These are phyloP conservation scores for Agrotis clavis DNA, from an alignment of 2,888 invertebrate species.

Conservation along the genomic window DNA sequence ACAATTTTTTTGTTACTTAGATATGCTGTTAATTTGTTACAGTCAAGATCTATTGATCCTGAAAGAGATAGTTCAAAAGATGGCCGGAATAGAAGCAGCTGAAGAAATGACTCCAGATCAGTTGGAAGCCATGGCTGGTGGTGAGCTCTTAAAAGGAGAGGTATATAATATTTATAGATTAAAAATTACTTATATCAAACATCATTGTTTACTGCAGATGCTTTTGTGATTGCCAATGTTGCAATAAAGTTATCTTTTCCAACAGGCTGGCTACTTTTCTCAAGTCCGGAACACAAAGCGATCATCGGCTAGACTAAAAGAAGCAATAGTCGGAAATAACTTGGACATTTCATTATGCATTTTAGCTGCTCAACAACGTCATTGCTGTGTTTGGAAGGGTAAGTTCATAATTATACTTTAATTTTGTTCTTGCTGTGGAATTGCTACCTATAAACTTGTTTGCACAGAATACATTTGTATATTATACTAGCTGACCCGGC, in stretches of 20 bases:
- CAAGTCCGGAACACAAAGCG: constrained; percentile 99
- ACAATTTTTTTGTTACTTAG: neutral
- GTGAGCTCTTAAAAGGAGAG: constrained; percentile 98
- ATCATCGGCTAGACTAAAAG: constrained; percentile 98
- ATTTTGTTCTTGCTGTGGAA: neutral
- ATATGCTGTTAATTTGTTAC: constrained; percentile 53
- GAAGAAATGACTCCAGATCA: constrained; percentile 99
- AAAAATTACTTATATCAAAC: neutral
- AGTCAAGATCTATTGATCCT: constrained; percentile 97
- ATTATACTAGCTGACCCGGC: too few species aligned
- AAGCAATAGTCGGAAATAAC: constrained; percentile 98
- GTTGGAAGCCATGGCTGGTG: constrained; percentile 98
- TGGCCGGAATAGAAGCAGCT: constrained; percentile 99
- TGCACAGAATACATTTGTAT: neutral
- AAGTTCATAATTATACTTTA: constrained; percentile 68
- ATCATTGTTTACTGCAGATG: neutral
- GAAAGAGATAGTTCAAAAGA: constrained; percentile 99
- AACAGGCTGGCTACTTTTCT: constrained; percentile 98
- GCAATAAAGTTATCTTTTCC: constrained; percentile 57
- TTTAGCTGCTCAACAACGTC: constrained; percentile 98
- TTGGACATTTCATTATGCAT: constrained; percentile 98
- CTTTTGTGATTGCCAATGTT: constrained; percentile 3
- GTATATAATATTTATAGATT: constrained; percentile 93
- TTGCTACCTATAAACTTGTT: constrained; percentile 2
- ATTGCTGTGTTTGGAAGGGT: constrained; percentile 96